Base-by-base conservation (phyloP, 2,113 vertebrate species). In the Pelmatolapia mariae region DNA sequence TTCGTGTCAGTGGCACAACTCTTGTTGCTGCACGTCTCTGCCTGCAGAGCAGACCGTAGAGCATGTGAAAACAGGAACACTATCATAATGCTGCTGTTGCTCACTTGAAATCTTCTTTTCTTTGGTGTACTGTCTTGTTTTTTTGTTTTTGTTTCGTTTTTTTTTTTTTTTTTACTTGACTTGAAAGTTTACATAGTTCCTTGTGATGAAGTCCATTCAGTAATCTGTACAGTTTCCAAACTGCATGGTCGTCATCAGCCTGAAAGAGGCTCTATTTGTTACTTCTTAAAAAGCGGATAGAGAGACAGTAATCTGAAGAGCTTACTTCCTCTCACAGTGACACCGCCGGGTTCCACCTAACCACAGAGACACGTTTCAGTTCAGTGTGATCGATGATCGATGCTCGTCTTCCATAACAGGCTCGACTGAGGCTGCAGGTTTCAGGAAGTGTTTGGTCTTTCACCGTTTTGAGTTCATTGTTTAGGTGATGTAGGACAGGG, bases 21-120 rank as follows among this genome's bases (percentile, higher is more conserved):
- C 73, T 79, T 54, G 33, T 8, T 15, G 33, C 83, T 53, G 1
- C 38, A 4, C 19, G 87, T 89, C 87, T 92, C 87, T 79, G 89
- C 10, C 50, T 71, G 89, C 73, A 54, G 43, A 40, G 31, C 90
- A 78, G 91, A 91, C 91, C 92, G 59, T 90, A 92, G 92, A 92
- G 95, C 95, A 95, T 95, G 95, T 90, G 84, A 84, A 95, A 94
- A 94, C 89, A 93, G 87, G 86, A 80, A 86, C 89, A 83, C 90
- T 78, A 71, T 84, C 91, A 91, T 90, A 31, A 92, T 73, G 93
- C 91, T 91, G 92, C 92, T 86, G 89, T 89, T 89, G 40, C 89
- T 93, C 94, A 92, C 91, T 86, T 86, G 79, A 92, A 90, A 86
- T 80, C 36, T 83, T 87, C 89, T 84, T 87, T 33, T 83, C 82